These are phyloP conservation scores for Platyrinchus mystaceus DNA, from an alignment of 2,797 vertebrate genomes.

Conservation along the genomic window DNA sequence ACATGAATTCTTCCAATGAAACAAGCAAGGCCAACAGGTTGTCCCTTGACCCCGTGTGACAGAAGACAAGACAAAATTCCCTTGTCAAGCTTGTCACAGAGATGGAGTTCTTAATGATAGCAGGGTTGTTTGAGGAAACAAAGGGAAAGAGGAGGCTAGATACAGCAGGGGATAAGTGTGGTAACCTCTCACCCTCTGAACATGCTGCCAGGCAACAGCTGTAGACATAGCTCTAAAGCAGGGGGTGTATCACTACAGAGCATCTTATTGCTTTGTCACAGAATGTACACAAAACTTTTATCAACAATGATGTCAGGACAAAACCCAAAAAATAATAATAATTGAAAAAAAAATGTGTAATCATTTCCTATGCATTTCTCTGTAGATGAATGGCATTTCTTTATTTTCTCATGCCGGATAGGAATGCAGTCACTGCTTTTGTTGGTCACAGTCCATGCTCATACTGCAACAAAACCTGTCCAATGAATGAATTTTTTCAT, in stretches of 20 bases:
- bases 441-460: neutral
- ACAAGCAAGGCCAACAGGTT: conserved; percentile 7
- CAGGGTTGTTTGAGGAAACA: conserved; percentile 24
- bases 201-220: conserved; percentile 6
- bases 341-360: neutral
- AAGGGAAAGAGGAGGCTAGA: neutral
- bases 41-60: conserved; percentile 14
- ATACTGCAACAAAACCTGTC: neutral
- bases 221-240: neutral
- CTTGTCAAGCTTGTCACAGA: conserved; percentile 26
- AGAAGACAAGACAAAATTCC: conserved; percentile 29
- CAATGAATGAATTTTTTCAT: neutral
- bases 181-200: conserved; percentile 37
- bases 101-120: neutral
- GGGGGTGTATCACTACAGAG: neutral
- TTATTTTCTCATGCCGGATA: neutral
- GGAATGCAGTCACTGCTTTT: neutral
- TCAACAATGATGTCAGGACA: neutral
- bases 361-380: neutral
- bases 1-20: conserved; percentile 20
- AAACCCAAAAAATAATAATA: neutral
- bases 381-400: neutral
- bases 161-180: neutral
- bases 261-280: neutral
- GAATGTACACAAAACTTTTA: neutral